phyloP scores from a whole-genome alignment of 1,140 invertebrate genomes.

The Scaptomyza pallida region DNA sequence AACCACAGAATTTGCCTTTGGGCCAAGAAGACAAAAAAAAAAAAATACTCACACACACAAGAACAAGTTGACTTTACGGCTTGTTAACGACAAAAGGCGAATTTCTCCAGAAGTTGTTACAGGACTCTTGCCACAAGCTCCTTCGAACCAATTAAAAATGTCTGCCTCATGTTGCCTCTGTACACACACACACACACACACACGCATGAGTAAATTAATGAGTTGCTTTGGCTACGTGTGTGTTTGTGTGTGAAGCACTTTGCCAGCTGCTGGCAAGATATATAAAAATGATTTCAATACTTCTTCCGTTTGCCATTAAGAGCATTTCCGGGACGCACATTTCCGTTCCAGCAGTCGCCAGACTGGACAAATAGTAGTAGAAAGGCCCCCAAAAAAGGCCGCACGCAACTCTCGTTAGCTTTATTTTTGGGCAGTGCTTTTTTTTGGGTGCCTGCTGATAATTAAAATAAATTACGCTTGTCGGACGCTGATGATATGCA shows the following conservation, averaged over 20 bases:
- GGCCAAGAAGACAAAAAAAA: constrained; percentile 13
- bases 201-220: constrained; percentile 43
- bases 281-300: constrained; percentile 68
- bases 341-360: constrained; percentile 36
- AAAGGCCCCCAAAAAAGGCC: neutral
- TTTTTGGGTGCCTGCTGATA: constrained; percentile 31
- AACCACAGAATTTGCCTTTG: constrained; percentile 50
- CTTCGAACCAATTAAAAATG: constrained; percentile 59
- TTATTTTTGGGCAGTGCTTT: constrained; percentile 4
- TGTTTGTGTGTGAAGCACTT: constrained; percentile 10
- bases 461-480: constrained; percentile 63
- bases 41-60: too few species aligned
- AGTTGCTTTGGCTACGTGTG: constrained; percentile 7
- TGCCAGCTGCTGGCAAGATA: constrained; percentile 32
- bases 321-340: constrained; percentile 54
- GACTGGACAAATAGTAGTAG: constrained; percentile 19
- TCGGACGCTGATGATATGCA: constrained; percentile 29
- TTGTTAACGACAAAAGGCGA: constrained; percentile 44
- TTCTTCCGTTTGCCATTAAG: constrained; percentile 67
- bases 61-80: constrained; percentile 47
- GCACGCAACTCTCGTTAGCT: constrained; percentile 34
- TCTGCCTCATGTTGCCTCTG: constrained; percentile 29
- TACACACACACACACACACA: neutral
- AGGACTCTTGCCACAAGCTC: constrained; percentile 1
- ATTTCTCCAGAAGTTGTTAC: constrained; percentile 2